Conservation (phyloP, 2,113 vertebrate species). For the Phaetusa simplex region DNA sequence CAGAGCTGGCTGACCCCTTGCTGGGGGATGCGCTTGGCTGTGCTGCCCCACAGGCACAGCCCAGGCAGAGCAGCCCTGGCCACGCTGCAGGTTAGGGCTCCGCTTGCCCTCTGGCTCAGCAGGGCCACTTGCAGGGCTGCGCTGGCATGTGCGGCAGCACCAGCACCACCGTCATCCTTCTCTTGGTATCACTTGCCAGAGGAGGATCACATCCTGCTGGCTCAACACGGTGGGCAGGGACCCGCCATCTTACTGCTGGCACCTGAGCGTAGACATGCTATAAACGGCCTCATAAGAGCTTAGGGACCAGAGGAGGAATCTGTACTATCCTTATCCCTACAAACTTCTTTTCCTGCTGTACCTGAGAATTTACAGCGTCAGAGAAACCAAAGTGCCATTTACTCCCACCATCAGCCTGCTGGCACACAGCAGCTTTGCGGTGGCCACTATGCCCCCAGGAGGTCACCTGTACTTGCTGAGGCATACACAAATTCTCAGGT, state of each 20-base stretch:
- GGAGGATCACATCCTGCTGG: neutral
- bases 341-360: neutral
- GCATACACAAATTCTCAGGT: neutral
- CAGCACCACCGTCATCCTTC: fast-evolving
- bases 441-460: neutral
- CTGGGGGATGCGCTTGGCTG: neutral
- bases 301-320: neutral
- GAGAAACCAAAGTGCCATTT: neutral
- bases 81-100: fast-evolving
- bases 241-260: neutral
- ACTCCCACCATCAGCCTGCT: neutral
- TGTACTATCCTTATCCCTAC: neutral
- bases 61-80: too few species aligned
- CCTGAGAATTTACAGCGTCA: neutral
- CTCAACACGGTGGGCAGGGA: neutral
- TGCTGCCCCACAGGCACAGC: too few species aligned
- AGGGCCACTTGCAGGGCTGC: neutral
- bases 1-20: neutral
- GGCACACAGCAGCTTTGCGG: neutral
- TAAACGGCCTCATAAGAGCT: neutral
- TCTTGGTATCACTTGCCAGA: neutral
- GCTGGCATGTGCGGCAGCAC: fast-evolving
- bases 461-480: neutral
- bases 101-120: neutral
- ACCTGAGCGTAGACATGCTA: neutral